Conservation (phyloP, 2,797 vertebrate species). For the Pseudomugil gertrudae region DNA sequence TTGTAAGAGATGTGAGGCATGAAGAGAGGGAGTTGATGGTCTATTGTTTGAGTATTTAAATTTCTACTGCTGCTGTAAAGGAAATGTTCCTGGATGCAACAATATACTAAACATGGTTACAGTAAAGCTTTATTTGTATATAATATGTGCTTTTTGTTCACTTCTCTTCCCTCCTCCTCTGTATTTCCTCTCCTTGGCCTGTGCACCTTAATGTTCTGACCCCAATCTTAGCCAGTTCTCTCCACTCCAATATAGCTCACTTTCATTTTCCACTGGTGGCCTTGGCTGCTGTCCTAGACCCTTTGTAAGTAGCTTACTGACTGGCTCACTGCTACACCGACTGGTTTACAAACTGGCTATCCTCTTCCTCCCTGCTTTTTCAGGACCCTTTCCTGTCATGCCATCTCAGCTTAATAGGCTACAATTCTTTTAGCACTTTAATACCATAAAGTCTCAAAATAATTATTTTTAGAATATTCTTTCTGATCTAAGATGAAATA, state of each 20-base stretch:
- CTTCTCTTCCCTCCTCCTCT: conserved; percentile 6
- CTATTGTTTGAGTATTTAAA: neutral
- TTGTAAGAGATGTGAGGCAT: conserved; percentile 22
- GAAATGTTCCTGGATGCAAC: neutral
- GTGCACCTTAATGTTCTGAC: conserved; percentile 65
- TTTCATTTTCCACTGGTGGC: conserved; percentile 56
- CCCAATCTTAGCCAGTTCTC: conserved; percentile 59
- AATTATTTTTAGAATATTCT: neutral
- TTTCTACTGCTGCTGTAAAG: conserved; percentile 2
- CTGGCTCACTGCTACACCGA: conserved; percentile 15
- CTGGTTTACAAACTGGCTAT: neutral
- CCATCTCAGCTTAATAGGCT: neutral
- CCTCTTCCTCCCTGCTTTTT: conserved; percentile 3
- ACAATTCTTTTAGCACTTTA: neutral
- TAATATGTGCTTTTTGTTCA: neutral
- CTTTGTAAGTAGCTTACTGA: conserved; percentile 19
- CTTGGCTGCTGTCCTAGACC: conserved; percentile 52
- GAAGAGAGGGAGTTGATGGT: neutral
- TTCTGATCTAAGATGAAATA: neutral
- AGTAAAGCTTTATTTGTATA: conserved; percentile 11
- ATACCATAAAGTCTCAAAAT: neutral
- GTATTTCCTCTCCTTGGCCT: conserved; percentile 49
- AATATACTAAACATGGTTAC: neutral
- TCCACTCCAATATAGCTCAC: conserved; percentile 52
- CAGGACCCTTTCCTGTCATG: neutral